phyloP scores from a whole-genome alignment of 2,888 invertebrate species.

The Cryptosula pallasiana region DNA sequence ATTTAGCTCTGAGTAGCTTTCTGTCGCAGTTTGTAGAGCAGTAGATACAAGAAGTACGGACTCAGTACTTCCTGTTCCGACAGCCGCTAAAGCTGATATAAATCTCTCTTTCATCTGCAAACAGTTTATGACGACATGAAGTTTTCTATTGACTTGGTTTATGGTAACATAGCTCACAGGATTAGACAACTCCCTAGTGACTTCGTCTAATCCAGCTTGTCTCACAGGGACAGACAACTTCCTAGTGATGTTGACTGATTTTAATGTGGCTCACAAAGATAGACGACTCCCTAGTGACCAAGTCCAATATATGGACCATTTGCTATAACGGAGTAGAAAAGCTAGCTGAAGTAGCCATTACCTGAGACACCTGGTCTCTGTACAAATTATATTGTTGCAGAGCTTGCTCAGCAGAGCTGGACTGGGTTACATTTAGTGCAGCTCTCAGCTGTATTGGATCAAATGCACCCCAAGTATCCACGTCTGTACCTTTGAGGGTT shows the following conservation, averaged over 20 bases:
- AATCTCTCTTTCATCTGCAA: conserved; percentile 21
- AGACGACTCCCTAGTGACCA: too few relatives aligned
- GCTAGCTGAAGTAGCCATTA: too few relatives aligned
- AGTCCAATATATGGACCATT: too few relatives aligned
- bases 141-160: too few relatives aligned
- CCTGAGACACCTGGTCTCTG: not conserved
- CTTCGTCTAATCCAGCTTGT: too few relatives aligned
- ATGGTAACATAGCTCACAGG: too few relatives aligned
- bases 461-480: not conserved
- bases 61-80: conserved; percentile 29
- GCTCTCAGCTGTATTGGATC: not conserved
- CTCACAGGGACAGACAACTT: too few relatives aligned
- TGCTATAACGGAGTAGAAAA: too few relatives aligned
- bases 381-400: not conserved
- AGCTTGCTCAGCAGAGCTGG: not conserved
- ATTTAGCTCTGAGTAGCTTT: not conserved
- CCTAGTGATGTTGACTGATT: too few relatives aligned
- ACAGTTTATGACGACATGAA: not conserved
- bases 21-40: conserved; percentile 26
- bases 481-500: too few relatives aligned
- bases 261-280: too few relatives aligned
- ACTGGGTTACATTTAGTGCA: not conserved
- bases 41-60: conserved; percentile 30
- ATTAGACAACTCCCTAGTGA: too few relatives aligned
- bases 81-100: conserved; percentile 28